Evolutionary conservation across 2,113 vertebrate genomes (phyloP), one percentile per base, ranked within the genome.

Genomic region (Upupa epops): DNA sequence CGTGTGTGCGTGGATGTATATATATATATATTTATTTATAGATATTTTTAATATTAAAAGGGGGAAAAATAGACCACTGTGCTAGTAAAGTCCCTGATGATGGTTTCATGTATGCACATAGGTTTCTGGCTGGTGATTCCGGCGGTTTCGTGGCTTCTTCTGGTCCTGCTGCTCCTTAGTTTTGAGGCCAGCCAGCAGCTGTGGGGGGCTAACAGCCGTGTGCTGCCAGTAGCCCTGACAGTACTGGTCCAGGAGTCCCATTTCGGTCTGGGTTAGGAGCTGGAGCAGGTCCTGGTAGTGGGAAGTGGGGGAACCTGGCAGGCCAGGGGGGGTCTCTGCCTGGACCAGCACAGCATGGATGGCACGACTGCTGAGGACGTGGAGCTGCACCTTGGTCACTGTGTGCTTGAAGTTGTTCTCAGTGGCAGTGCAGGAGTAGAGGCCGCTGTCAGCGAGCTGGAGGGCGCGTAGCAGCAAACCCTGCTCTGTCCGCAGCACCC

Each of bases 321-420:
- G 98, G 94, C 93, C 96, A 0, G 97, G 95, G 21, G 97, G 97
- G 9, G 91, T 95, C 69, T 98, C 98, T 0, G 97, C 96, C 54
- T 99, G 98, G 74, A 98, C 98, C 95, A 99, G 98, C 93, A 99
- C 98, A 3, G 97, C 98, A 20, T 99, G 99, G 87, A 99, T 98
- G 0, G 98, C 98, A 5, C 98, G 98, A 54, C 96, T 96, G 79
- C 98, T 98, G 45, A 99, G 98, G 8, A 99, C 98, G 1, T 98
- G 98, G 18, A 99, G 98, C 96, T 99, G 98, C 93, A 99, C 98
- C 86, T 98, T 98, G 49, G 98, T 98, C 49, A 99, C 98, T 1
- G 98, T 97, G 92, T 99, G 99, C 90, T 99, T 99, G 97, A 99
- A 99, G 98, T 99, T 99, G 96, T 99, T 99, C 98, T 99, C 99